Evolutionary conservation across 2,113 vertebrate species (phyloP).

Genomic region (Xiphophorus hellerii): DNA sequence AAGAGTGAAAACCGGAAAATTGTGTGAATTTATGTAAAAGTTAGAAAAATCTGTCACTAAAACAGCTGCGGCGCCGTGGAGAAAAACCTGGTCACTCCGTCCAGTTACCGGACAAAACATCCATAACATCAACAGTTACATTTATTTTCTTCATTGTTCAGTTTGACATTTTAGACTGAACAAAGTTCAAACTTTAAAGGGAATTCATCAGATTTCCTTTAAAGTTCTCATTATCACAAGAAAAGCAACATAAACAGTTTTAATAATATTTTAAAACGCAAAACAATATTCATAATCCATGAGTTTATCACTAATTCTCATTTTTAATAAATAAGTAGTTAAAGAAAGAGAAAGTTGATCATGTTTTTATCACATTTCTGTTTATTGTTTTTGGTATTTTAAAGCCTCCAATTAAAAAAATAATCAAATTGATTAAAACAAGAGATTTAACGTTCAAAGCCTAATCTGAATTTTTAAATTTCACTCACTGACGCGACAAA

Average conservation of each 20-base stretch:
- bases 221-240: not conserved
- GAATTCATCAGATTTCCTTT: not conserved
- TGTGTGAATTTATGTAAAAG: not conserved
- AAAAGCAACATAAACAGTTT: not conserved
- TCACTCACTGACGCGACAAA: not conserved
- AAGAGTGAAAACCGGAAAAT: not conserved
- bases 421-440: not conserved
- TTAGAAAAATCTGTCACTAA: not conserved
- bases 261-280: not conserved
- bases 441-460: not conserved
- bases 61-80: not conserved
- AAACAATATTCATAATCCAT: too few relatives aligned
- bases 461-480: not conserved
- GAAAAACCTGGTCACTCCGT: not conserved
- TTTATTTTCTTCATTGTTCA: not conserved
- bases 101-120: not conserved
- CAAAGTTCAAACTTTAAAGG: not conserved
- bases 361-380: not conserved
- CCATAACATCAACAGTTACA: too few relatives aligned
- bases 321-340: not conserved
- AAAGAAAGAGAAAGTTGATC: not conserved
- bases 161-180: not conserved
- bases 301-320: too few relatives aligned
- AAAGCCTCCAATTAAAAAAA: not conserved
- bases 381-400: too few relatives aligned